A percentile compares a stretch with the other conserved stretches of the same genome.
Evolutionary conservation across 2,888 invertebrate genomes (phyloP).

Genomic region (Tiliacea citrago): DNA sequence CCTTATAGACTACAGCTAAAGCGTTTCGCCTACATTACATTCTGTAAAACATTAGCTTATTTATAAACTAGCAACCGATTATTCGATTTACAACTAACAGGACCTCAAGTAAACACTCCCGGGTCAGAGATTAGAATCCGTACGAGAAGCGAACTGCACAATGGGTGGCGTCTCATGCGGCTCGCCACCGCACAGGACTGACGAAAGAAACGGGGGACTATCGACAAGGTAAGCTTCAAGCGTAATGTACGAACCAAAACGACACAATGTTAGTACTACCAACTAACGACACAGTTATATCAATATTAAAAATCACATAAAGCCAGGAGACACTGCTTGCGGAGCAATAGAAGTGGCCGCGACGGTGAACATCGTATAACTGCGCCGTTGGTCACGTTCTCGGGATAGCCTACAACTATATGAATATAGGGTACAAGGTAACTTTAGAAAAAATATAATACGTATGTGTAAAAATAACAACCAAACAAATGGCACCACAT

Average conservation of each 20-base stretch:
- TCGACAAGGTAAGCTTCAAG: conserved; percentile 64
- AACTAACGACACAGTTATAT: conserved; percentile 67
- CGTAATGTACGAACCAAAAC: conserved; percentile 58
- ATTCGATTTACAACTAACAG: conserved; percentile 68
- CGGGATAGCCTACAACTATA: conserved; percentile 64
- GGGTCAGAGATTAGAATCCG: conserved; percentile 60
- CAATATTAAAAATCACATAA: conserved; percentile 65
- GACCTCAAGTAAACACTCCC: conserved; percentile 56
- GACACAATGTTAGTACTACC: conserved; percentile 53
- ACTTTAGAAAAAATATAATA: conserved; percentile 83
- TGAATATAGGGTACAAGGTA: conserved; percentile 79
- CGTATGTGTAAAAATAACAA: conserved; percentile 85
- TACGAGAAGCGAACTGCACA: conserved; percentile 69
- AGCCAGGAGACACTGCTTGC: conserved; percentile 44
- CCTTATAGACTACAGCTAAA: conserved; percentile 87
- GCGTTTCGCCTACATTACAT: conserved; percentile 86
- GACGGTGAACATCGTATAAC: conserved; percentile 40
- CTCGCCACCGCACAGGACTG: conserved; percentile 2
- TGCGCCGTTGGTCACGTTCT: conserved; percentile 38
- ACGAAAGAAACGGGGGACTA: conserved; percentile 41
- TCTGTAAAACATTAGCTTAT: conserved; percentile 82
- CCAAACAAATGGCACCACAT: conserved; percentile 88
- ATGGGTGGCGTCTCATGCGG: neutral
- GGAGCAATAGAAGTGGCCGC: conserved; percentile 11
- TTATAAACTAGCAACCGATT: conserved; percentile 83